These are phyloP conservation scores for Lophochroa leadbeateri DNA, from an alignment of 2,113 vertebrate species.

Conservation along the genomic window DNA sequence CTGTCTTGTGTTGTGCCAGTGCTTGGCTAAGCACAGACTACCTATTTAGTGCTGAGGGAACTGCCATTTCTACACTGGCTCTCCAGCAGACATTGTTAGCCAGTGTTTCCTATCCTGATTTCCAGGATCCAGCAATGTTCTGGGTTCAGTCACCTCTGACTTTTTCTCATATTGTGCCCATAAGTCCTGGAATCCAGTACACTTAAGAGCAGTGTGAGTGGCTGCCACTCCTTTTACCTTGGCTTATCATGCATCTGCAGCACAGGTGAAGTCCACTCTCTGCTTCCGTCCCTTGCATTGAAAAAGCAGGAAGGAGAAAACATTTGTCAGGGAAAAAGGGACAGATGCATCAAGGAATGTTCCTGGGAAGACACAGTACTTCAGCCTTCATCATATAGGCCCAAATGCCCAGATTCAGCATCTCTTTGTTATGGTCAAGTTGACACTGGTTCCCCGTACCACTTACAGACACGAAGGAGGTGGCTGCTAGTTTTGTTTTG, in stretches of 20 bases:
- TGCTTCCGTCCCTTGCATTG: not conserved
- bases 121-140: not conserved
- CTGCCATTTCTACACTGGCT: not conserved
- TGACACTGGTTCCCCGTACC: not conserved
- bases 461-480: not conserved
- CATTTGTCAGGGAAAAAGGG: not conserved
- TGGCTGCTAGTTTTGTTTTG: not conserved
- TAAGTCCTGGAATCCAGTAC: not conserved
- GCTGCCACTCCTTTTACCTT: not conserved
- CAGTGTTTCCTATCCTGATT: not conserved
- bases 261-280: not conserved
- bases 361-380: not conserved
- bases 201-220: not conserved
- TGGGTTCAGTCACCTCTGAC: not conserved
- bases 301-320: not conserved
- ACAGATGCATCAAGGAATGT: not conserved
- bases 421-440: not conserved
- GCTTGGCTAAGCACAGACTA: not conserved
- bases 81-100: not conserved
- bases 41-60: not conserved
- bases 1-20: not conserved
- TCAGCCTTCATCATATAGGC: not conserved
- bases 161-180: not conserved
- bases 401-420: not conserved
- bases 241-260: not conserved